Conservation (phyloP, 2,888 invertebrate species). For the Osmoderma eremita region DNA sequence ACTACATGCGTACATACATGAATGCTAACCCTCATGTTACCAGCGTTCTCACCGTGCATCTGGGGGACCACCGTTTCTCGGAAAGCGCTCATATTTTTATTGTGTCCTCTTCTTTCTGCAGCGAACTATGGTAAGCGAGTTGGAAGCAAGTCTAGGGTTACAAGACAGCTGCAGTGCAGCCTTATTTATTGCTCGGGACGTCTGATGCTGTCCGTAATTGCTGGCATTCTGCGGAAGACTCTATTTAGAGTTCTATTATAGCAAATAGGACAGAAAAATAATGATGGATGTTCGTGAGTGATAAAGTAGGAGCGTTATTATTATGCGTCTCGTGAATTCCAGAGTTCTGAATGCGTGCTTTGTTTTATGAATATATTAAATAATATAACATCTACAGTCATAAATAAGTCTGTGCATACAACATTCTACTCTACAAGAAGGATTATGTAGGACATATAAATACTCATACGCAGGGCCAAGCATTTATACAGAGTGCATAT, state of each 20-base stretch:
- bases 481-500: too few species aligned
- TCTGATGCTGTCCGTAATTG: conserved; percentile 26
- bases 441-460: too few species aligned
- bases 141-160: conserved; percentile 27
- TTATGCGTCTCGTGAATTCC: too few species aligned
- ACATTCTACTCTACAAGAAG: too few species aligned
- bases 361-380: too few species aligned
- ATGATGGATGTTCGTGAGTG: too few species aligned
- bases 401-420: too few species aligned
- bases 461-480: too few species aligned
- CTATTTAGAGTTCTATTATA: conserved; percentile 19
- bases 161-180: conserved; percentile 25
- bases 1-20: background rate
- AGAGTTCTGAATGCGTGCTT: too few species aligned
- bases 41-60: background rate
- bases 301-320: too few species aligned
- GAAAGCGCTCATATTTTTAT: conserved; percentile 32
- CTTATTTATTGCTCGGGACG: conserved; percentile 30
- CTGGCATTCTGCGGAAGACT: conserved; percentile 34
- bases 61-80: conserved; percentile 12
- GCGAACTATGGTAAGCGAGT: conserved; percentile 5
- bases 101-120: conserved; percentile 24
- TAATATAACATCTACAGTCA: too few species aligned
- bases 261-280: conserved; percentile 1
- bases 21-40: background rate